These are phyloP conservation scores for Bolinopsis microptera DNA, from an alignment of 37 sponge, comb jelly and placozoan species.

Conservation along the genomic window DNA sequence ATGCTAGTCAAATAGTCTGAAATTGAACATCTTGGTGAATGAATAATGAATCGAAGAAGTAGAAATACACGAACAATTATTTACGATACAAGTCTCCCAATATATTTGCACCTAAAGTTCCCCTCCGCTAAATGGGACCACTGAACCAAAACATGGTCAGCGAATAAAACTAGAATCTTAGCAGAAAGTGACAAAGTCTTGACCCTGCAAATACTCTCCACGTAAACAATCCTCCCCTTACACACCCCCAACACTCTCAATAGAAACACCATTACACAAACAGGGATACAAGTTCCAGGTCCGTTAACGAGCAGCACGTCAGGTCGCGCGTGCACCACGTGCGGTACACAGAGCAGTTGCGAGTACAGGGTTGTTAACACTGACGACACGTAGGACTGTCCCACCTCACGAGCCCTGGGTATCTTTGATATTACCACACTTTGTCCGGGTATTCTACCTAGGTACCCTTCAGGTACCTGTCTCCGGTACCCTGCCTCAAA, in stretches of 20 bases:
- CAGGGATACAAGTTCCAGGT: slow-evolving; percentile 94
- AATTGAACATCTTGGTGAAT: no score
- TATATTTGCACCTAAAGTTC: slow-evolving; percentile 81
- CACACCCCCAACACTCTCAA: slow-evolving; percentile 70
- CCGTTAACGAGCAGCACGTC: slow-evolving; percentile 95
- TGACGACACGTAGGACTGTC: slow-evolving; percentile 80
- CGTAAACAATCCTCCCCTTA: slow-evolving; percentile 78
- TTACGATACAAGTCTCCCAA: slow-evolving; percentile 76
- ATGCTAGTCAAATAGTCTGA: no score
- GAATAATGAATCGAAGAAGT: no score
- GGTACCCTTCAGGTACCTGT: background rate
- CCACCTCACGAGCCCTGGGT: slow-evolving; percentile 85
- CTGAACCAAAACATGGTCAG: slow-evolving; percentile 88
- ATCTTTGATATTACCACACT: slow-evolving; percentile 67
- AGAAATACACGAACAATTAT: no score
- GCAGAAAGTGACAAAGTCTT: slow-evolving; percentile 86
- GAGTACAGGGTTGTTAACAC: slow-evolving; percentile 78
- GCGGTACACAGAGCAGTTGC: slow-evolving; percentile 69
- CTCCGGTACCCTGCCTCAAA: slow-evolving; percentile 68
- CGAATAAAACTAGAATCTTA: slow-evolving; percentile 71
- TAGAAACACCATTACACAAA: slow-evolving; percentile 76
- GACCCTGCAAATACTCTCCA: slow-evolving; percentile 96
- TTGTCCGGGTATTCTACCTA: background rate
- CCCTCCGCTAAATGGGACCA: slow-evolving; percentile 81
- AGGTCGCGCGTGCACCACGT: slow-evolving; percentile 72